Percentiles rank a stretch among this genome's conserved stretches.
Evolutionary conservation across 2,113 vertebrate species (phyloP).

Genomic region (Neotragus pygmaeus): DNA sequence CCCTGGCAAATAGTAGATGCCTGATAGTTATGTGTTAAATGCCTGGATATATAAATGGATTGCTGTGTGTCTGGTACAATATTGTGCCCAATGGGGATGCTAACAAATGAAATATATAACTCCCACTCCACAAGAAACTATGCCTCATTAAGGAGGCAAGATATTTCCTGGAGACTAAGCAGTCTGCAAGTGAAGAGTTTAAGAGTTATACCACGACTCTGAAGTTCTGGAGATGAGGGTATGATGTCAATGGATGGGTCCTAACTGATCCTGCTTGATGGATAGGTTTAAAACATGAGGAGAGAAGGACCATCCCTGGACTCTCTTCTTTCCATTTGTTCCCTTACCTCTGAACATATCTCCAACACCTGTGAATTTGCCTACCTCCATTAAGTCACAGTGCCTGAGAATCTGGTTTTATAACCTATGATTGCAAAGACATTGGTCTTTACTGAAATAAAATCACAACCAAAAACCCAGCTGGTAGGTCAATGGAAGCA

Average conservation of each 20-base stretch:
- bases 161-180: not conserved
- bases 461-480: not conserved
- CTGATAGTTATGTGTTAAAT: not conserved
- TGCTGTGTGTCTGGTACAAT: not conserved
- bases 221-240: not conserved
- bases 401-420: not conserved
- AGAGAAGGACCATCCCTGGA: not conserved
- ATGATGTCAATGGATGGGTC: not conserved
- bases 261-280: too few relatives aligned
- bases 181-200: not conserved
- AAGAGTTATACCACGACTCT: not conserved
- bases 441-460: not conserved
- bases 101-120: not conserved
- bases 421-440: not conserved
- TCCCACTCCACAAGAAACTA: not conserved
- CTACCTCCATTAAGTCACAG: not conserved
- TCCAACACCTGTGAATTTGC: not conserved
- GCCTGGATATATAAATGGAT: not conserved
- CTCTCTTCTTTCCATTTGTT: not conserved
- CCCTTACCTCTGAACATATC: not conserved
- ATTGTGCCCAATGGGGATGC: not conserved
- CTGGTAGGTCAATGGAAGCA: not conserved
- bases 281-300: not conserved
- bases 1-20: not conserved
- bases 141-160: not conserved